Evolutionary conservation across 2,113 vertebrate genomes (phyloP).

Genomic region (Oryzias javanicus): DNA sequence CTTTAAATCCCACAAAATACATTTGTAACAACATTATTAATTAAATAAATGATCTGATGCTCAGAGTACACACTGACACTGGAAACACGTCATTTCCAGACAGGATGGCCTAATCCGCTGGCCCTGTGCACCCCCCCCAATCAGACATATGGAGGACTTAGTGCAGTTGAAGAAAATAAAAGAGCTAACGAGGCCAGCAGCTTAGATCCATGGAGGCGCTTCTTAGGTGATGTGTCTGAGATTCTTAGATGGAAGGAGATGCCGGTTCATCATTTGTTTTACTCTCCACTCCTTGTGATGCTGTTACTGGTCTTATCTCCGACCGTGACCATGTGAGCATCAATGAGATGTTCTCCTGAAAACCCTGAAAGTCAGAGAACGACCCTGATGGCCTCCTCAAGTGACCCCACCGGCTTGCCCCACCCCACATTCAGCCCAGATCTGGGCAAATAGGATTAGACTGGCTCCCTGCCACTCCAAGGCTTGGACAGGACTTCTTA

Average conservation of each 20-base stretch:
- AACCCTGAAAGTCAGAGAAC: slow-evolving; percentile 27
- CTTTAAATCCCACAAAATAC: no score
- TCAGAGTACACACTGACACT: slow-evolving; percentile 42
- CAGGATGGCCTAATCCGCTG: slow-evolving; percentile 63
- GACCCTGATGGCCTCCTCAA: slow-evolving; percentile 47
- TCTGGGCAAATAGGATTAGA: slow-evolving; percentile 72
- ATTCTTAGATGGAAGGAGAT: slow-evolving; percentile 44
- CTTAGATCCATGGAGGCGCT: slow-evolving; percentile 45
- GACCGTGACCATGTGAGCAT: no score
- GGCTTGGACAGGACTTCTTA: slow-evolving; percentile 66
- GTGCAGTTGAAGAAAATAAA: slow-evolving; percentile 68
- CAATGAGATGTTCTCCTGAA: no score
- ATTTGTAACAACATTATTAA: no score
- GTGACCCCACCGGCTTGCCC: slow-evolving; percentile 54
- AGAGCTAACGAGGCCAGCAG: slow-evolving; percentile 64
- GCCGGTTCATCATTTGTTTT: neutral
- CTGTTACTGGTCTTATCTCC: no score
- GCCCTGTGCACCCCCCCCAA: slow-evolving; percentile 12
- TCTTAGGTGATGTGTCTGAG: slow-evolving; percentile 54
- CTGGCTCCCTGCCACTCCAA: slow-evolving; percentile 68
- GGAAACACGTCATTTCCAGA: slow-evolving; percentile 58
- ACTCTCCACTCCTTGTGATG: no score
- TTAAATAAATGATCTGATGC: slow-evolving; percentile 12
- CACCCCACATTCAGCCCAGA: slow-evolving; percentile 52
- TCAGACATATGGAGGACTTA: slow-evolving; percentile 81